Evolutionary conservation across 2,888 invertebrate species (phyloP).

Genomic region (Hedychridium roseum): DNA sequence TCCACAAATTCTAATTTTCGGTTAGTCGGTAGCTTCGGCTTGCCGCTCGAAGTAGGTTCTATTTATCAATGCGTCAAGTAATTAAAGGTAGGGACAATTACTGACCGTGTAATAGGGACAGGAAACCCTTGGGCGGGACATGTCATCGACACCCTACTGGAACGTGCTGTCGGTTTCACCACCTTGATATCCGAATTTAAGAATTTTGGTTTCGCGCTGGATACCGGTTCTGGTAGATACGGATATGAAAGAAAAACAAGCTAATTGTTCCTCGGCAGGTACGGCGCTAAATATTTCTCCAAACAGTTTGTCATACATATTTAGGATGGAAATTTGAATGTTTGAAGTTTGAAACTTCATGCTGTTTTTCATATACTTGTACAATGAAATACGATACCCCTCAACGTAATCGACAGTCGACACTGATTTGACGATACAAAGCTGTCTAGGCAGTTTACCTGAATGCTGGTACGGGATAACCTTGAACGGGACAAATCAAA

Average conservation of each 20-base stretch:
- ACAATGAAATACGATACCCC: too few species aligned
- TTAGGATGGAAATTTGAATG: too few species aligned
- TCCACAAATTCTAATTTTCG: conserved; percentile 61
- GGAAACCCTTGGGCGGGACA: conserved; percentile 70
- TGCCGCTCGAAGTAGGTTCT: conserved; percentile 58
- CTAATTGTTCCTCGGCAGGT: too few species aligned
- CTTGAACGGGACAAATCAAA: conserved; percentile 68
- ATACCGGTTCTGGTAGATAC: conserved; percentile 79
- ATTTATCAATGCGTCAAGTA: conserved; percentile 17
- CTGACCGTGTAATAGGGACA: conserved; percentile 62
- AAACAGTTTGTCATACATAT: too few species aligned
- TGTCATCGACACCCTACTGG: conserved; percentile 60
- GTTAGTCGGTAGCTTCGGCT: conserved; percentile 56
- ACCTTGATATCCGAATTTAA: conserved; percentile 67
- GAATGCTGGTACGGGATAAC: conserved; percentile 68
- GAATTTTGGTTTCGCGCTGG: conserved; percentile 75
- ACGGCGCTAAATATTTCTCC: too few species aligned
- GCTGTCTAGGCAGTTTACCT: conserved; percentile 60
- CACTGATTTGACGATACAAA: conserved; percentile 1
- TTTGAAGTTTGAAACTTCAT: too few species aligned
- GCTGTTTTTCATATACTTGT: too few species aligned
- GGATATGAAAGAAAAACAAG: too few species aligned
- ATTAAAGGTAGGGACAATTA: conserved; percentile 30
- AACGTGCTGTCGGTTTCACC: conserved; percentile 51
- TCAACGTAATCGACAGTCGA: conserved; percentile 11